Evolutionary conservation across 2,888 invertebrate species (phyloP).

Genomic region (Neoitamus cyanurus): DNA sequence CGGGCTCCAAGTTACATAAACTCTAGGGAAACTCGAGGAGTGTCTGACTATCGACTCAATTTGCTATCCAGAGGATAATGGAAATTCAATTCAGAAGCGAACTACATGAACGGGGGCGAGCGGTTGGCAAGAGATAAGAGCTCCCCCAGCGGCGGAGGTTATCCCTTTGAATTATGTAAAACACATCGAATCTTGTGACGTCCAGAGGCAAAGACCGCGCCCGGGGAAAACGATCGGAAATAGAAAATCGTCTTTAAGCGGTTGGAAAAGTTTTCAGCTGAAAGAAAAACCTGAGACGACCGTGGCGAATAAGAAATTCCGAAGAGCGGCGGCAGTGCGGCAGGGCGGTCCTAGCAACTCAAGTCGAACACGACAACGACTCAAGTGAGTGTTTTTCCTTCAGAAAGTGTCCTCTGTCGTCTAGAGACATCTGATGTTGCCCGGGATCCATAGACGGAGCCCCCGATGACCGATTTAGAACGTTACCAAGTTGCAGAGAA

Average conservation of each 20-base stretch:
- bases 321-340: not conserved
- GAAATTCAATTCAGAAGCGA: not conserved
- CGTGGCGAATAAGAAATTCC: not conserved
- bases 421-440: slow-evolving; percentile 25
- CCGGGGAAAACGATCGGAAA: slow-evolving; percentile 2
- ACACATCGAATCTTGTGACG: not conserved
- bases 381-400: slow-evolving; percentile 14
- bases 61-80: slow-evolving; percentile 7
- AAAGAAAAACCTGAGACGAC: not conserved
- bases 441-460: slow-evolving; percentile 21
- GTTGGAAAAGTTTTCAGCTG: not conserved
- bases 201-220: not conserved
- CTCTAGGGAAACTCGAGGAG: not conserved
- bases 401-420: slow-evolving; percentile 33
- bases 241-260: slow-evolving; percentile 28
- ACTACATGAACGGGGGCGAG: not conserved
- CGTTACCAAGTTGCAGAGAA: not conserved
- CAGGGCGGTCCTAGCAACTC: too few relatives aligned
- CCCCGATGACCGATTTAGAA: slow-evolving; percentile 37
- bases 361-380: not conserved
- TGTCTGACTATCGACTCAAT: slow-evolving; percentile 31
- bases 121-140: not conserved
- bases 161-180: not conserved
- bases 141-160: not conserved
- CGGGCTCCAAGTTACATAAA: slow-evolving; percentile 3